These are phyloP conservation scores for Onychostruthus taczanowskii DNA, from an alignment of 2,113 vertebrate species.

Conservation along the genomic window DNA sequence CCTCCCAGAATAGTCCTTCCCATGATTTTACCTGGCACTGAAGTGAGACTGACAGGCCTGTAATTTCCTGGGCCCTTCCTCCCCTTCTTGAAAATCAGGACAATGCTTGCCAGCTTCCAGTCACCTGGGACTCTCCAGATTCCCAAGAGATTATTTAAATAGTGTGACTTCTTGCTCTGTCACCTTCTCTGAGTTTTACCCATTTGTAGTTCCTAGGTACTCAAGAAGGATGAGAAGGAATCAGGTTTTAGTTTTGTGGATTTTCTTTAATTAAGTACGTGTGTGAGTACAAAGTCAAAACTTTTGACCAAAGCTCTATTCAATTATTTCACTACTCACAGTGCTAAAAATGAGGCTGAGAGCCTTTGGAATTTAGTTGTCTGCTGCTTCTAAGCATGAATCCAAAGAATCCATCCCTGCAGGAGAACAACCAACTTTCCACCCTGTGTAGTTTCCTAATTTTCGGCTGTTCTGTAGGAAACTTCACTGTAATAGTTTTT, in stretches of 20 bases:
- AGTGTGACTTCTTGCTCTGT: neutral
- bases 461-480: neutral
- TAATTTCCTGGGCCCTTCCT: neutral
- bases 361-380: neutral
- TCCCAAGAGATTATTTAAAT: neutral
- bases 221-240: neutral
- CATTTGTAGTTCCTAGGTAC: neutral
- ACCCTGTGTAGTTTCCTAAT: neutral
- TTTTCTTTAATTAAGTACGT: neutral
- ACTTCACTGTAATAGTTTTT: neutral
- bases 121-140: neutral
- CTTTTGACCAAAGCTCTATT: neutral
- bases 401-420: neutral
- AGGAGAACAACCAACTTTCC: neutral
- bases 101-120: neutral
- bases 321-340: neutral
- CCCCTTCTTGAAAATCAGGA: neutral
- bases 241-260: neutral
- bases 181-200: neutral
- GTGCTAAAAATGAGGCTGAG: neutral
- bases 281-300: neutral
- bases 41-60: neutral
- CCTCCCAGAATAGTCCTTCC: neutral
- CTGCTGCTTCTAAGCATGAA: neutral
- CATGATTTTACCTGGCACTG: neutral